Conservation (phyloP, 2,888 invertebrate genomes). For the Ennomos quercinarius region DNA sequence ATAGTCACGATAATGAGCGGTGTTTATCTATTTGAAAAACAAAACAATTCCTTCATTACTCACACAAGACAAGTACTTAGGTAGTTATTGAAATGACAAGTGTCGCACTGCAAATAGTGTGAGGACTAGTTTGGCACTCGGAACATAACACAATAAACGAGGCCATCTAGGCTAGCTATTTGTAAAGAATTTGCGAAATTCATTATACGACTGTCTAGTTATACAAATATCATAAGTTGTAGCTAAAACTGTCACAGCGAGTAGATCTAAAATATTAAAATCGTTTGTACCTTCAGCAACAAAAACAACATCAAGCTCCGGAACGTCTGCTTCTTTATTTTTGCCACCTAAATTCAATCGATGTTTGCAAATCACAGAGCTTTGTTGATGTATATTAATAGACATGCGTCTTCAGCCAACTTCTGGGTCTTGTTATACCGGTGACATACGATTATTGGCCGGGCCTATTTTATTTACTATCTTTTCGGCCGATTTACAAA, state of each 20-base stretch:
- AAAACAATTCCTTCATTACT: slow-evolving; percentile 32
- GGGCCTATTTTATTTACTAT: slow-evolving; percentile 58
- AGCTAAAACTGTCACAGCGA: slow-evolving; percentile 15
- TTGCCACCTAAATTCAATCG: slow-evolving; percentile 12
- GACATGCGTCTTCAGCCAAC: slow-evolving; percentile 52
- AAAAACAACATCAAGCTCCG: slow-evolving; percentile 1
- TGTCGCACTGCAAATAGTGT: slow-evolving; percentile 18
- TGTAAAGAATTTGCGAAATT: slow-evolving; percentile 19
- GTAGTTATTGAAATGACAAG: slow-evolving; percentile 28
- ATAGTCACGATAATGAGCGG: slow-evolving; percentile 13
- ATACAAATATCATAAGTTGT: slow-evolving; percentile 22
- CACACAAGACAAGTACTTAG: slow-evolving; percentile 12
- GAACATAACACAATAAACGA: slow-evolving; percentile 21
- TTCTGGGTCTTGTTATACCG: slow-evolving; percentile 44
- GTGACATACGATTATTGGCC: slow-evolving; percentile 63
- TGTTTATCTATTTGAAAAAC: slow-evolving; percentile 26
- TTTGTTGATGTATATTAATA: slow-evolving; percentile 68
- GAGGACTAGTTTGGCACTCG: slow-evolving; percentile 25
- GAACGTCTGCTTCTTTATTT: slow-evolving; percentile 14
- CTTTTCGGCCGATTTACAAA: slow-evolving; percentile 55
- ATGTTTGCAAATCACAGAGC: slow-evolving; percentile 41
- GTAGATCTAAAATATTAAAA: slow-evolving; percentile 14
- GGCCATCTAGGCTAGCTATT: slow-evolving; percentile 26
- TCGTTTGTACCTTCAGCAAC: neutral
- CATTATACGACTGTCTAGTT: slow-evolving; percentile 7